Base-by-base conservation (phyloP, 2,888 invertebrate genomes). In the Willowsia nigromaculata region DNA sequence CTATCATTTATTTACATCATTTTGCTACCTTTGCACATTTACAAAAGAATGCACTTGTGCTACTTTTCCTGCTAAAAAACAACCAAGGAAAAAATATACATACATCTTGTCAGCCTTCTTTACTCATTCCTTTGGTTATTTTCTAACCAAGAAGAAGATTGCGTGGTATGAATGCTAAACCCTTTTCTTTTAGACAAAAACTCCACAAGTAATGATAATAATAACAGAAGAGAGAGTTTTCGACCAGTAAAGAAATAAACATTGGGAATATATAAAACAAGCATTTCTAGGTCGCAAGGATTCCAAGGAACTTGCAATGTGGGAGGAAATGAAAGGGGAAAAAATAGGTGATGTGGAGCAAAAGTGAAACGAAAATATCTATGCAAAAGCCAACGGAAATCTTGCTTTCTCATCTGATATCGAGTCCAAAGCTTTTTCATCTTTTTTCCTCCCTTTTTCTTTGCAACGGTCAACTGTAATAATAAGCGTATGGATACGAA, bases 11-110 rank as follows among this genome's bases (percentile, higher is more conserved):
- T 84, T 84, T 47, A 84, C 27, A 50, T 50, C 18, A 4, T 56
- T 84, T 56, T 84, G 53, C 71, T 40, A 74, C 83, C 50, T 30
- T 50, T 71, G 50, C 71, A 71, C 71, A 71, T 71, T 71, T 71
- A 50, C 50, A 47, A 56, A 74, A 22, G 59, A 33, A 68, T 85
- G 85, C 85, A 85, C 56, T 85, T 68, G 85, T 85, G 37, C 85
- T 27, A 85, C 85, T 85, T 85, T 74, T 40, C 71, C 40, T 30
- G 25, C 11, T n/a, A 43, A 18, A 25, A 43, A 50, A n/a, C 27
- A 47, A 83, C 27, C 62, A 27, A 78, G 22, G 53, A 15, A 78
- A 50, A 25, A 15, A 25, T 25, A 18, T 30, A 50, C 30, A 50
- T 25, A 9, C 27, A 4, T 33, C 33, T 7, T 56, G 9, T 56